phyloP scores from a whole-genome alignment of 2,888 invertebrate species.

The Caenorhabditis angaria region DNA sequence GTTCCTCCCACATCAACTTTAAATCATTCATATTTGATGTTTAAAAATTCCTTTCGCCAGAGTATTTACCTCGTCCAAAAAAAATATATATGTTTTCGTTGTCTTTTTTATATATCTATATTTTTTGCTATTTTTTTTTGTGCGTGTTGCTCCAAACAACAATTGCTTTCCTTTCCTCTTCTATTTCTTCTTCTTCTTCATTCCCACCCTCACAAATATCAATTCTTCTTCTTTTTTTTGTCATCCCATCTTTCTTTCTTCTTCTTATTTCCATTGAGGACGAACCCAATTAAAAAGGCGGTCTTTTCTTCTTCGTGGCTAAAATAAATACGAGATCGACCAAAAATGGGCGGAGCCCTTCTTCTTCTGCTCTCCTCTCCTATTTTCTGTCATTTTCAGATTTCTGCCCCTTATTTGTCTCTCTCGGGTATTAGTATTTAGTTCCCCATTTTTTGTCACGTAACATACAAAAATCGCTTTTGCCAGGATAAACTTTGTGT shows the following conservation, averaged over 20 bases:
- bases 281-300: conserved; percentile 3
- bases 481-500: neutral
- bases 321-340: neutral
- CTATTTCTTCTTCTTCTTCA: too few species aligned
- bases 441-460: neutral
- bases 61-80: conserved; percentile 1
- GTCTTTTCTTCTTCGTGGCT: too few species aligned
- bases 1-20: too few species aligned
- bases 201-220: conserved; percentile 10
- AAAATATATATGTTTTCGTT: conserved; percentile 2
- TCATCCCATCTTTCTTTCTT: neutral
- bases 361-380: neutral
- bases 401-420: neutral
- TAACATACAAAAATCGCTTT: neutral
- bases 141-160: neutral
- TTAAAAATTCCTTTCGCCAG: too few species aligned
- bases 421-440: too few species aligned
- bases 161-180: too few species aligned
- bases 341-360: neutral
- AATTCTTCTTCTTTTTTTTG: conserved; percentile 5
- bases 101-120: conserved; percentile 1
- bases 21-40: too few species aligned
- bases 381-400: conserved; percentile 4
- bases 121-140: conserved; percentile 10
- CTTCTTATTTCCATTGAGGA: neutral